These are phyloP conservation scores for Adelges cooleyi DNA, from an alignment of 1,140 invertebrate genomes.

Conservation along the genomic window DNA sequence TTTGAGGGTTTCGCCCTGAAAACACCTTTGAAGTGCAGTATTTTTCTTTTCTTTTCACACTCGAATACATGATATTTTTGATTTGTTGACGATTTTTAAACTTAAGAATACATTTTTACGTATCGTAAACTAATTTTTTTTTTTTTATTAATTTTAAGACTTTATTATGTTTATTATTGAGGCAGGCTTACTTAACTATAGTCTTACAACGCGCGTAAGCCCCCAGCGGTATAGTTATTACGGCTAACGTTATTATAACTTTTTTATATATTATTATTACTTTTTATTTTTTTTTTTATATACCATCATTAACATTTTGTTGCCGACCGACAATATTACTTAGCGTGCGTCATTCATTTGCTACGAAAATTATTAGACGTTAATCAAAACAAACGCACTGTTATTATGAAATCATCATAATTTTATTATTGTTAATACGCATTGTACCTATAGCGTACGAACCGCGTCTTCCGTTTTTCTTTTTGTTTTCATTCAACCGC, in stretches of 20 bases:
- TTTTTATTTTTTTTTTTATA: no score
- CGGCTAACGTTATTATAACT: background rate
- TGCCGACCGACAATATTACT: no score
- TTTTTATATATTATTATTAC: no score
- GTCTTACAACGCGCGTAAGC: background rate
- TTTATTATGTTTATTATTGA: no score
- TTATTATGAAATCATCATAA: background rate
- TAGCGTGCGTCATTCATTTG: no score
- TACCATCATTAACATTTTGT: no score
- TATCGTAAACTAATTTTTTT: background rate
- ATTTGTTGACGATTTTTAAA: background rate
- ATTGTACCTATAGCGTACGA: no score
- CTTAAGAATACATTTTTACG: background rate
- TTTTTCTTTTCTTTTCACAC: slow-evolving; percentile 14
- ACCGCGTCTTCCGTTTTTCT: no score
- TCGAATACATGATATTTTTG: background rate
- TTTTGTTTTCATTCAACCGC: no score
- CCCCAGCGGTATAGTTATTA: background rate
- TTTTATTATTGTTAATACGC: slow-evolving; percentile 3
- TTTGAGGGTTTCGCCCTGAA: background rate
- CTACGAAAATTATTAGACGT: slow-evolving; percentile 13
- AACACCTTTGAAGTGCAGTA: background rate
- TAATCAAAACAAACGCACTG: slow-evolving; percentile 2
- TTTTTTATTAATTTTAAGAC: no score
- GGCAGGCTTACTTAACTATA: slow-evolving; percentile 15